These are phyloP conservation scores for Nannoperca australis DNA, from an alignment of 2,797 vertebrate genomes.

Conservation along the genomic window DNA sequence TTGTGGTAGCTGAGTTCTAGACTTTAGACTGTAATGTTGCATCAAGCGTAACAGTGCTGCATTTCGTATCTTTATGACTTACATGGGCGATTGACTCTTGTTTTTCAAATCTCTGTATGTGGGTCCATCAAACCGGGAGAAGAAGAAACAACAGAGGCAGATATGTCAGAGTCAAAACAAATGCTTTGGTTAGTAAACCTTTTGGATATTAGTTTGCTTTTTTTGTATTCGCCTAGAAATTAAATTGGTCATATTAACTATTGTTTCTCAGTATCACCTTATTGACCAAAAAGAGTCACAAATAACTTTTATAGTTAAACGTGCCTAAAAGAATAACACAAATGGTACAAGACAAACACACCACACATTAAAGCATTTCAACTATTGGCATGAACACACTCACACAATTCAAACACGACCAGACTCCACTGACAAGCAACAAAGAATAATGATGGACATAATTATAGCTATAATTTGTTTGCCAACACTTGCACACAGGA, in stretches of 20 bases:
- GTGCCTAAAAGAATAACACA: background rate
- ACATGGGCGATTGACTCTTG: constrained; percentile 32
- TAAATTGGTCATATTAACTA: background rate
- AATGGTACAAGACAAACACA: background rate
- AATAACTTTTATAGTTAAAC: background rate
- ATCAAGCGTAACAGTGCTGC: background rate
- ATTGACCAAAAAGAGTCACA: background rate
- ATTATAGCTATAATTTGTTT: constrained; percentile 25
- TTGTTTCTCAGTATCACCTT: background rate
- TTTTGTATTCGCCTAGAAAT: constrained; percentile 3
- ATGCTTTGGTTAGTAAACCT: background rate
- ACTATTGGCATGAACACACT: background rate
- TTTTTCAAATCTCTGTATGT: constrained; percentile 31
- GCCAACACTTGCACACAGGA: constrained; percentile 13
- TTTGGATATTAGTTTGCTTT: background rate
- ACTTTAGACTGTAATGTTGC: background rate
- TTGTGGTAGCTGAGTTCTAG: constrained; percentile 5
- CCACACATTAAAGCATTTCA: background rate
- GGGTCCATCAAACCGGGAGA: constrained; percentile 29
- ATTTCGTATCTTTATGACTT: constrained; percentile 26
- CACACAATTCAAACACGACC: background rate
- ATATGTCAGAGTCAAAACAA: constrained; percentile 3
- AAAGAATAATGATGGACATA: constrained; percentile 21
- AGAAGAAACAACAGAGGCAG: constrained; percentile 6
- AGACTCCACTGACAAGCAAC: constrained; percentile 4